Percentiles rank a stretch among this genome's conserved stretches.
These are phyloP conservation scores for Megamerina dolium DNA, from an alignment of 2,888 invertebrate species.

Conservation along the genomic window DNA sequence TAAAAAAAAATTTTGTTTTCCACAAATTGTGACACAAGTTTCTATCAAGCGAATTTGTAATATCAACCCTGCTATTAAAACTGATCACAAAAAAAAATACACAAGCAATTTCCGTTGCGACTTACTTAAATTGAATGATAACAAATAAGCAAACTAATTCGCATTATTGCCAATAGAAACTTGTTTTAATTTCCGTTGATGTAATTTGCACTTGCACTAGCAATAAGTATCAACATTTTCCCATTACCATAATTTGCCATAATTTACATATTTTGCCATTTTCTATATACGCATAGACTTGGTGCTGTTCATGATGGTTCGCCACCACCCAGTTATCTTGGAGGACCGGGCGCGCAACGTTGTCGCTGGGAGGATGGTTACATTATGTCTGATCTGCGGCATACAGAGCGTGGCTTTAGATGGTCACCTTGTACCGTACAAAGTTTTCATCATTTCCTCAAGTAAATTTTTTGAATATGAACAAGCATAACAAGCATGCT, in stretches of 20 bases:
- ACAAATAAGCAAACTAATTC: too few relatives aligned
- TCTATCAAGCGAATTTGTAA: too few relatives aligned
- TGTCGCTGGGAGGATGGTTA: slow-evolving; percentile 95
- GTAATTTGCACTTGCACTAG: too few relatives aligned
- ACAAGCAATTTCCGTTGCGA: slow-evolving; percentile 11
- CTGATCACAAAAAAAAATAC: too few relatives aligned
- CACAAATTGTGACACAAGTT: too few relatives aligned
- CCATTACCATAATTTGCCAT: slow-evolving; percentile 1
- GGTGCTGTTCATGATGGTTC: slow-evolving; percentile 96
- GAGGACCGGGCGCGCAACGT: slow-evolving; percentile 89
- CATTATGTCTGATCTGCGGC: slow-evolving; percentile 91
- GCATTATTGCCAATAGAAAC: too few relatives aligned
- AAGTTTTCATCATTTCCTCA: slow-evolving; percentile 91
- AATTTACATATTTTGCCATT: slow-evolving; percentile 2
- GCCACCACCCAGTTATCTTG: slow-evolving; percentile 88
- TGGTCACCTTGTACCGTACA: slow-evolving; percentile 91
- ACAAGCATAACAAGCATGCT: not conserved
- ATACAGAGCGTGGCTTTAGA: slow-evolving; percentile 89
- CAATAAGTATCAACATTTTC: too few relatives aligned
- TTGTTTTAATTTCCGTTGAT: slow-evolving; percentile 38
- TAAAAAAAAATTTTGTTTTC: too few relatives aligned
- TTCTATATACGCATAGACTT: too few relatives aligned
- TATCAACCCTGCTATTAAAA: too few relatives aligned
- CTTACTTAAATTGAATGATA: too few relatives aligned
- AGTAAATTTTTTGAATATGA: slow-evolving; percentile 57